Conservation (phyloP, 2,797 vertebrate genomes). For the Syngnathus acus region DNA sequence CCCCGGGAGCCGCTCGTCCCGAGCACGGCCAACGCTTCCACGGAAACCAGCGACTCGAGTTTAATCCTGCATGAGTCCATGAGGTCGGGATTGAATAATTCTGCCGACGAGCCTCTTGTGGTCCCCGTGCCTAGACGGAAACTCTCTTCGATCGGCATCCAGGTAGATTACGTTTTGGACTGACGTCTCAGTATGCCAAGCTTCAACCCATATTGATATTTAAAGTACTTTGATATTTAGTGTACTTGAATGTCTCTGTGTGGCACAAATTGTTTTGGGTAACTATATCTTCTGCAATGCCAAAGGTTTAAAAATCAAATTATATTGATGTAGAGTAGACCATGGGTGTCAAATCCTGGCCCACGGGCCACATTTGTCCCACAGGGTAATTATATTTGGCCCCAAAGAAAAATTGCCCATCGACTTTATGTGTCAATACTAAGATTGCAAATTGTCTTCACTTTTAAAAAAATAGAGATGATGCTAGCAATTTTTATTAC, state of each 20-base stretch:
- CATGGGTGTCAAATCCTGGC: no score
- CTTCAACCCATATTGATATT: slow-evolving; percentile 7
- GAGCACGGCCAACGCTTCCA: slow-evolving; percentile 70
- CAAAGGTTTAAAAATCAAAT: no score
- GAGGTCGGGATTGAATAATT: slow-evolving; percentile 69
- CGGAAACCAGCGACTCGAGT: slow-evolving; percentile 64
- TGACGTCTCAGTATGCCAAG: slow-evolving; percentile 2
- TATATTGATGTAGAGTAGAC: no score
- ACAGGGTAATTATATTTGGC: no score
- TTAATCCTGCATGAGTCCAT: slow-evolving; percentile 75
- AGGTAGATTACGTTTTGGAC: slow-evolving; percentile 69
- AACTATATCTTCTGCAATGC: background rate
- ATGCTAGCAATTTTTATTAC: no score
- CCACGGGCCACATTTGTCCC: no score
- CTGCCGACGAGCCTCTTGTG: slow-evolving; percentile 74
- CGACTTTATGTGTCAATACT: no score
- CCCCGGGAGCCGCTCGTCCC: slow-evolving; percentile 60
- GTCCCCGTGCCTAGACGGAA: slow-evolving; percentile 84
- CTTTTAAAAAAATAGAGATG: no score
- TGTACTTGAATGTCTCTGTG: slow-evolving; percentile 9
- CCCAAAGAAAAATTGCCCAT: no score
- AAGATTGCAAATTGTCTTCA: no score
- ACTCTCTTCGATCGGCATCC: slow-evolving; percentile 97
- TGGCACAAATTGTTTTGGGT: slow-evolving; percentile 20
- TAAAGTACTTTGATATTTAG: slow-evolving; percentile 6